These are phyloP conservation scores for Orthochromis malagaraziensis DNA, from an alignment of 2,113 vertebrate genomes.

Conservation along the genomic window DNA sequence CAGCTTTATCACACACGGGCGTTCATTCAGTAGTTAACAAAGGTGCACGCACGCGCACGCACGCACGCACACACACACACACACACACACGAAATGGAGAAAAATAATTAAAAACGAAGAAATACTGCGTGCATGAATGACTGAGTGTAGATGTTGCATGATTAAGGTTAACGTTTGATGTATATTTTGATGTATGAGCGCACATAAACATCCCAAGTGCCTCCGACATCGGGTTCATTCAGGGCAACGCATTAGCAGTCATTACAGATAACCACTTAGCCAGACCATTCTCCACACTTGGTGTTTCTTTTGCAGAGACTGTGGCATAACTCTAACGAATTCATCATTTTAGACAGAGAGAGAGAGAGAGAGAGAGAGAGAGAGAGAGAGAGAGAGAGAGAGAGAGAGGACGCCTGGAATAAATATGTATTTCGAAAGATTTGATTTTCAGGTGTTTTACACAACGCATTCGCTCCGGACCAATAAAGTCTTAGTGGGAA, in stretches of 20 bases:
- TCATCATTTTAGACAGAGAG: neutral
- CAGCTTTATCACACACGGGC: neutral
- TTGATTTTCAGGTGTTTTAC: neutral
- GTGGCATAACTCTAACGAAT: neutral
- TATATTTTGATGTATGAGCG: neutral
- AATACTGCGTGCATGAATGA: neutral
- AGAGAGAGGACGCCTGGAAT: neutral
- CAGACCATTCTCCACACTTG: constrained; percentile 14
- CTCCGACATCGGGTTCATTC: constrained; percentile 20
- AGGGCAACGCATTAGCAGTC: constrained; percentile 35
- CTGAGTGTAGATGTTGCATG: neutral
- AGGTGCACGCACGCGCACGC: neutral
- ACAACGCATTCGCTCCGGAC: neutral
- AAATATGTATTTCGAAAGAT: neutral
- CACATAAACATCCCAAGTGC: neutral
- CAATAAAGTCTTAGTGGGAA: neutral
- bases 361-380: too few relatives aligned
- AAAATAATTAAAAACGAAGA: neutral
- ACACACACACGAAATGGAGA: neutral
- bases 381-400: too few relatives aligned
- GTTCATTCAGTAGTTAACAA: neutral
- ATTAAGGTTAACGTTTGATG: neutral
- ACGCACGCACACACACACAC: neutral
- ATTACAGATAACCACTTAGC: neutral
- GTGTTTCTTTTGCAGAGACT: neutral